Base-by-base conservation (phyloP, 2,797 vertebrate genomes). In the Rhynchonycteris naso region DNA sequence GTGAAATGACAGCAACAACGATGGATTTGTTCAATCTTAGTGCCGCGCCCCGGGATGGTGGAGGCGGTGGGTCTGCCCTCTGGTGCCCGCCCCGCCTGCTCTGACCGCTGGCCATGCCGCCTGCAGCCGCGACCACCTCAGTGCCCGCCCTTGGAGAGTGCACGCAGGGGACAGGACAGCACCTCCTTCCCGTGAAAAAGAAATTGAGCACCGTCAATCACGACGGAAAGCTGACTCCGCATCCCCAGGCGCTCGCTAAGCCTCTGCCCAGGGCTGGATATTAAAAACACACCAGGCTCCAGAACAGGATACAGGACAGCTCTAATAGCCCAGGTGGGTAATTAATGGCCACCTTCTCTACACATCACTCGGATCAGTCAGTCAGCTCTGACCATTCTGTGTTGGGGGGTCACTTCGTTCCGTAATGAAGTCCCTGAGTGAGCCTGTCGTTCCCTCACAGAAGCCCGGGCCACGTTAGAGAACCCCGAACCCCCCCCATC, bases 271-370 rank as follows among this genome's bases (percentile, higher is more conserved):
- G 28, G 35, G 16, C 72, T 50, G n/a, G 35, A 76, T 26, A 35
- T 24, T 21, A 43, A 43, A 43, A 43, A 43, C 43, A 43, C 8
- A 43, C 43, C 38, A 63, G 28, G 7, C 47, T 89, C 38, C 47
- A 72, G 13, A 80, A 72, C 4, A 22, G 28, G 30, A 38, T n/a
- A 18, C 19, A 30, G 7, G 8, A 52, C 1, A 30, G 11, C 38
- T 33, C 9, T 24, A 9, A 43, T 8, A 35, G 28, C 61, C 15
- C 12, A 24, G 14, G 12, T 76, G 16, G 7, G 21, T 11, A 2
- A 1, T 1, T 43, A 43, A 16, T 35, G 15, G 1, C 4, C 5
- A 11, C 18, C 0, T 5, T 30, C 7, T 79, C 26, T 11, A n/a
- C 0, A 30, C 16, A 43, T 61, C 9, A 5, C 3, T 75, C 16